Evolutionary conservation across 2,113 vertebrate genomes (phyloP).

Genomic region (Gymnocephalus cernua): DNA sequence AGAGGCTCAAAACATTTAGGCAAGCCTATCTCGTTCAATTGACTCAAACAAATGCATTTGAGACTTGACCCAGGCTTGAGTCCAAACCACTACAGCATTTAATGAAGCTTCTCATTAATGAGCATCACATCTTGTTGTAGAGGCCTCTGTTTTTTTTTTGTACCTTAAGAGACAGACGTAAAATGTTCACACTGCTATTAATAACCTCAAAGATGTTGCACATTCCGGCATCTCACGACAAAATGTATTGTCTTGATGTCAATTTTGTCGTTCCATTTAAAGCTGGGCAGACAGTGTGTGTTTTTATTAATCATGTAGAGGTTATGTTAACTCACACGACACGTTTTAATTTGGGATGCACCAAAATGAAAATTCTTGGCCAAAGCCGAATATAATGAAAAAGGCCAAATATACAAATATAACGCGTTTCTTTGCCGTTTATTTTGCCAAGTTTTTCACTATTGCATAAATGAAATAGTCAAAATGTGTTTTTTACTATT

Average conservation of each 20-base stretch:
- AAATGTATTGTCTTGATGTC: neutral
- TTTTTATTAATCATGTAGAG: neutral
- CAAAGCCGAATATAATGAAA: too few relatives aligned
- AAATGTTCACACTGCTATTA: neutral
- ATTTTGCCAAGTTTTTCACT: too few relatives aligned
- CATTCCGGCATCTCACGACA: neutral
- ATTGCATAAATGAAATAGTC: too few relatives aligned
- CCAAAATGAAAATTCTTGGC: too few relatives aligned
- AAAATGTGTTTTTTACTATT: too few relatives aligned
- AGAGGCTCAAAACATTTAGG: neutral
- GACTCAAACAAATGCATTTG: neutral
- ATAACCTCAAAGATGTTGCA: neutral
- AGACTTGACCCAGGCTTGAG: slow-evolving; percentile 9
- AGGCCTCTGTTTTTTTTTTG: too few relatives aligned
- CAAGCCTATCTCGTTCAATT: neutral
- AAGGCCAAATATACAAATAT: too few relatives aligned
- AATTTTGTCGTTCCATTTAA: neutral
- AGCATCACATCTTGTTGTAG: neutral
- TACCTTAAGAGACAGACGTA: neutral
- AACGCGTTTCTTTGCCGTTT: too few relatives aligned
- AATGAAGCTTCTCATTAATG: neutral
- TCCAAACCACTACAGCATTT: neutral
- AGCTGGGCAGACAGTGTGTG: neutral
- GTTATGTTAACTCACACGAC: neutral
- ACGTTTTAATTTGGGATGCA: too few relatives aligned